Conservation (phyloP, 2,888 invertebrate genomes). For the Ceramica pisi region DNA sequence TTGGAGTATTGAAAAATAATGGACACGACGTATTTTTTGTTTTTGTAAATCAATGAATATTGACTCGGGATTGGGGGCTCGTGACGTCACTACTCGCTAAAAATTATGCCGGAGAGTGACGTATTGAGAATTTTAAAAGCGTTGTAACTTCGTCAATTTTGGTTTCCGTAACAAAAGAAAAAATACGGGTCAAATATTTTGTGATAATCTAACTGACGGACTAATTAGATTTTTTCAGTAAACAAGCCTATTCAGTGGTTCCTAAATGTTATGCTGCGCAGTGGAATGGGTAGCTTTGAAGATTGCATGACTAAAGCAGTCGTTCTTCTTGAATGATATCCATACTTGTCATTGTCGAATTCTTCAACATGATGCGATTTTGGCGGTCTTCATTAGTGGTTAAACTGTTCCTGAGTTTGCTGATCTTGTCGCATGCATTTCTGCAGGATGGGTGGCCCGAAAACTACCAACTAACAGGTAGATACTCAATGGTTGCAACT, state of each 20-base stretch:
- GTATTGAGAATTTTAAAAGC: too few relatives aligned
- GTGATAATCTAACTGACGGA: too few relatives aligned
- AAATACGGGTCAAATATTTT: too few relatives aligned
- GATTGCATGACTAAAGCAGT: background rate
- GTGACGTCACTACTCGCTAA: too few relatives aligned
- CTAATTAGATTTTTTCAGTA: too few relatives aligned
- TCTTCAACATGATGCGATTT: background rate
- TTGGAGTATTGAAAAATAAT: too few relatives aligned
- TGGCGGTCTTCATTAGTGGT: background rate
- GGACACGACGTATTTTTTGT: too few relatives aligned
- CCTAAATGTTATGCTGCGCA: background rate
- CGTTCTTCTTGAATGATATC: background rate
- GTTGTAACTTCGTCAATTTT: too few relatives aligned
- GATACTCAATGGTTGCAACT: background rate
- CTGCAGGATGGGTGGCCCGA: background rate
- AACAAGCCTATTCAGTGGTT: background rate
- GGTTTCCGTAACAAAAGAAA: too few relatives aligned
- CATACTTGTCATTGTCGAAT: background rate
- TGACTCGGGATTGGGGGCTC: too few relatives aligned
- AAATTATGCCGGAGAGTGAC: too few relatives aligned
- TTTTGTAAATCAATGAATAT: too few relatives aligned
- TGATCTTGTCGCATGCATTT: background rate
- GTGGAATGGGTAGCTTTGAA: background rate
- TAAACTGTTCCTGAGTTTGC: background rate
- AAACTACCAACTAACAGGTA: background rate